Percentiles rank a stretch among this genome's conserved stretches.
Conservation (phyloP, 2,797 vertebrate species). For the Tokudaia muenninki region DNA sequence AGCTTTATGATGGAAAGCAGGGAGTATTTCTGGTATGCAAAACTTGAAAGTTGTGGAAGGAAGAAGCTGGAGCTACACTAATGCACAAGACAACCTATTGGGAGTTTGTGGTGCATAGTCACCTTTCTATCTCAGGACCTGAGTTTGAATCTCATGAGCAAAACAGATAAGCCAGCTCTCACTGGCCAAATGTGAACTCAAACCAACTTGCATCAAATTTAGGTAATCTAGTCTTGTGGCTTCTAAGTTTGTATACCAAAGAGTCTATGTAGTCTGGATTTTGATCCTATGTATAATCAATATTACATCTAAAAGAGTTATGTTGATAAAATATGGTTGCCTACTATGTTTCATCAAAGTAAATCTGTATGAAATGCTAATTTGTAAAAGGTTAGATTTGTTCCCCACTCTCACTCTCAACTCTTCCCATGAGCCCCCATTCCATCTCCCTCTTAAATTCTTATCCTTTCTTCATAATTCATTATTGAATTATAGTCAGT, state of each 20-base stretch:
- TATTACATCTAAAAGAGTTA: background rate
- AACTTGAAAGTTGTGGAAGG: background rate
- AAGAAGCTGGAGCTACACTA: background rate
- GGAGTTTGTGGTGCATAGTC: background rate
- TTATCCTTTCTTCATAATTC: background rate
- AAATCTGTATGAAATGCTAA: background rate
- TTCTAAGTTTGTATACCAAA: background rate
- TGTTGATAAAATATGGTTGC: background rate
- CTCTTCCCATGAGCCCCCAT: background rate
- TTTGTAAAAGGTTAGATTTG: background rate
- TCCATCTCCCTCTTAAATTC: background rate
- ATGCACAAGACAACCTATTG: background rate
- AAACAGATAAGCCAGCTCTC: background rate
- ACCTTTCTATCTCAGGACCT: background rate
- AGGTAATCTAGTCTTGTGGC: background rate
- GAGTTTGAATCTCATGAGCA: background rate
- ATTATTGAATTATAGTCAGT: background rate
- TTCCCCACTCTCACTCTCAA: background rate
- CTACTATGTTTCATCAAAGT: background rate
- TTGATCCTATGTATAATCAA: background rate
- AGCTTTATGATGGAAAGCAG: background rate
- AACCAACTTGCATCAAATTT: background rate
- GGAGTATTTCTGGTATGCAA: background rate
- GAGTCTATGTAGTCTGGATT: background rate
- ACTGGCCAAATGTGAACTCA: background rate